These are phyloP conservation scores for Mactra quadrangularis DNA, from an alignment of 1,140 invertebrate species.

Conservation along the genomic window DNA sequence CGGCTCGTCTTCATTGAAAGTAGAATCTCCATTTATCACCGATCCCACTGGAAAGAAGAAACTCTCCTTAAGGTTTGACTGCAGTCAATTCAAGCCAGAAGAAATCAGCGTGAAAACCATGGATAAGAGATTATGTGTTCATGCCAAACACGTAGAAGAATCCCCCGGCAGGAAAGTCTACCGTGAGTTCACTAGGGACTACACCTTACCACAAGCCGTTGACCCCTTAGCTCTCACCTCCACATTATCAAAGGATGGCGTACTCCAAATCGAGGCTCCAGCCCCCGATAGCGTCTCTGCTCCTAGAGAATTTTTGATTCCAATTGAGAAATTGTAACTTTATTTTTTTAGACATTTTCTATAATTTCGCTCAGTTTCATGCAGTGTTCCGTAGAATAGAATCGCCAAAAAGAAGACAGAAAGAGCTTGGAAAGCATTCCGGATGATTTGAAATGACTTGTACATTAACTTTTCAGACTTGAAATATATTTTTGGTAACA, in stretches of 20 bases:
- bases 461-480: too few relatives aligned
- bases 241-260: constrained; percentile 79
- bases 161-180: constrained; percentile 75
- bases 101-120: constrained; percentile 80
- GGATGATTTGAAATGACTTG: too few relatives aligned
- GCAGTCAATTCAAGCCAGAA: constrained; percentile 79
- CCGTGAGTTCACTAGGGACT: constrained; percentile 79
- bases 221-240: constrained; percentile 78
- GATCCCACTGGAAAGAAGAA: constrained; percentile 77
- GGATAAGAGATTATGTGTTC: constrained; percentile 76
- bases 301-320: constrained; percentile 75
- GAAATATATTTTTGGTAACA: too few relatives aligned
- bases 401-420: too few relatives aligned
- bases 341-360: too few relatives aligned
- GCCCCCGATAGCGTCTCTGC: constrained; percentile 74
- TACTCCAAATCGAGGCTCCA: constrained; percentile 80
- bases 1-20: constrained; percentile 69
- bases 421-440: too few relatives aligned
- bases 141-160: constrained; percentile 78
- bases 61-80: constrained; percentile 79
- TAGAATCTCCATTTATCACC: constrained; percentile 75
- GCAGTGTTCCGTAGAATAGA: too few relatives aligned
- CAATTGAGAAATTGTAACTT: constrained; percentile 73
- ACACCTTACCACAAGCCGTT: constrained; percentile 78
- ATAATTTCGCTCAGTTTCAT: too few relatives aligned